These are phyloP conservation scores for Dallia pectoralis DNA, from an alignment of 2,797 vertebrate genomes.

Conservation along the genomic window DNA sequence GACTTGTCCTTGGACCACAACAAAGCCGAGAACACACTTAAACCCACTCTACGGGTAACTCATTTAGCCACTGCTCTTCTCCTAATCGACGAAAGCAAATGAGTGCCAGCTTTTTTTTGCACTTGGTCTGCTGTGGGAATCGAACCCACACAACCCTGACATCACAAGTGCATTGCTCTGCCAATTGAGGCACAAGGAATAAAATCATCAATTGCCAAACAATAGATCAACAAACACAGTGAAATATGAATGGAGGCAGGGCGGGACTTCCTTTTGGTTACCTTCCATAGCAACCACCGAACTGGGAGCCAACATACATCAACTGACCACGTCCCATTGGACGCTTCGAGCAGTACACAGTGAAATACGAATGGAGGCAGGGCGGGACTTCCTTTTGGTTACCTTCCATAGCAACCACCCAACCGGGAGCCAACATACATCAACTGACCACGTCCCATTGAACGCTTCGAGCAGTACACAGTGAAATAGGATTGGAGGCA, in stretches of 20 bases:
- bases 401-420: background rate
- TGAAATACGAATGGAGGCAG: no score
- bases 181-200: no score
- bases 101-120: no score
- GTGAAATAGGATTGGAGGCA: no score
- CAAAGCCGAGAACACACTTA: background rate
- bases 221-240: no score
- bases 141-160: no score
- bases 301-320: background rate
- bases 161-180: no score
- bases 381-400: background rate
- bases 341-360: background rate
- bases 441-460: background rate
- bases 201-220: background rate
- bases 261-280: background rate
- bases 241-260: no score
- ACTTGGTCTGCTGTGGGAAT: no score
- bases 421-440: background rate
- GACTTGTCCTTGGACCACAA: background rate
- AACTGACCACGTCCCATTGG: background rate
- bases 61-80: no score
- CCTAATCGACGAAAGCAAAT: no score
- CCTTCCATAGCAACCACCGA: background rate
- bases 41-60: no score
- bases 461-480: background rate